Evolutionary conservation across 2,797 vertebrate species (phyloP).

Genomic region (Danio aesculapii): DNA sequence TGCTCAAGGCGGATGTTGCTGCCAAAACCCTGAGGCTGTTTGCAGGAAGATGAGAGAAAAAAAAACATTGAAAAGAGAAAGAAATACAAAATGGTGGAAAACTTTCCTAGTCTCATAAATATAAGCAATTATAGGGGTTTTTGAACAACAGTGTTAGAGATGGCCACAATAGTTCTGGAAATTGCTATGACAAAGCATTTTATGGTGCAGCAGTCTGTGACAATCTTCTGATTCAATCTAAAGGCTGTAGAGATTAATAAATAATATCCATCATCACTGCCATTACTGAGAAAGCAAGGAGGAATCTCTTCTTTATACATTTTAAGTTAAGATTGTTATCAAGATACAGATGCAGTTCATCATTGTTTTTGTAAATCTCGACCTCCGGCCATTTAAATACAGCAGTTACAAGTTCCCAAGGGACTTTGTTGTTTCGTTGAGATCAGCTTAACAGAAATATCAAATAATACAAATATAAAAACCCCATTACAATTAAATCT

Average conservation of each 20-base stretch:
- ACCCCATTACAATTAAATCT: neutral
- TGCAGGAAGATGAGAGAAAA: constrained; percentile 11
- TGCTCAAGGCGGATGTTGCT: constrained; percentile 3
- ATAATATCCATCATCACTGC: neutral
- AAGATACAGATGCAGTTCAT: neutral
- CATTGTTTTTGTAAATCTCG: neutral
- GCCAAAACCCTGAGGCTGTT: constrained; percentile 32
- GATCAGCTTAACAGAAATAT: constrained; percentile 10
- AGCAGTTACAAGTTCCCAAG: constrained; percentile 2
- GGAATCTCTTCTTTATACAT: neutral
- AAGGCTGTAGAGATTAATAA: neutral
- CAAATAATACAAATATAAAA: constrained; percentile 9
- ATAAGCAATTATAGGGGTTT: constrained; percentile 29
- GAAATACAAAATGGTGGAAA: constrained; percentile 25
- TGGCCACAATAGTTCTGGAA: constrained; percentile 1
- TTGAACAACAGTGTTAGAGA: constrained; percentile 19
- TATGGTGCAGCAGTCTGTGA: constrained; percentile 24
- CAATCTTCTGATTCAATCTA: constrained; percentile 15
- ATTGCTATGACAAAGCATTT: constrained; percentile 51
- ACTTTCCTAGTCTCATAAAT: constrained; percentile 47
- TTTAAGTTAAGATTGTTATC: neutral
- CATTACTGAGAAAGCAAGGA: neutral
- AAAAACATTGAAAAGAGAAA: constrained; percentile 5
- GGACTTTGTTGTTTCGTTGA: neutral
- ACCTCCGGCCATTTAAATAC: neutral